Conservation (phyloP, 2,113 vertebrate species). For the Blennius ocellaris region DNA sequence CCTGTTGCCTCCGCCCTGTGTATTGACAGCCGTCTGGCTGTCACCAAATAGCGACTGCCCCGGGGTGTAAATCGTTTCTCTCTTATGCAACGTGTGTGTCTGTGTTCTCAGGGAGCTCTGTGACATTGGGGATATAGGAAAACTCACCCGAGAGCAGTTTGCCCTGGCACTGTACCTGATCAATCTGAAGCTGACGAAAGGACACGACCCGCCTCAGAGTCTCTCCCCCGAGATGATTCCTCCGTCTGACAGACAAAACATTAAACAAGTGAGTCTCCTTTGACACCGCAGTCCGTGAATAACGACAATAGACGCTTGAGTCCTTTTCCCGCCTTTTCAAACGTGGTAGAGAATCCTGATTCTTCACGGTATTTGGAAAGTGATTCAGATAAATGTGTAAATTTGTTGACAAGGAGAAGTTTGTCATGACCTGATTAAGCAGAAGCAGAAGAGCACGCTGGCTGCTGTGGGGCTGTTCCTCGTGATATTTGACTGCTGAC, state of each 20-base stretch:
- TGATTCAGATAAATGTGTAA: neutral
- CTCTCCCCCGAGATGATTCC: constrained; percentile 96
- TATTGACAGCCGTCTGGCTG: constrained; percentile 20
- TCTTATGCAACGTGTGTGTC: constrained; percentile 51
- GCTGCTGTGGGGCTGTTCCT: too few species aligned
- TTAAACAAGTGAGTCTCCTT: constrained; percentile 85
- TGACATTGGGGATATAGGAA: constrained; percentile 94
- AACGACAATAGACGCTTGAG: neutral
- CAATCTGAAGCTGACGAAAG: constrained; percentile 93
- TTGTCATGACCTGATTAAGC: neutral
- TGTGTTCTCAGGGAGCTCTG: constrained; percentile 90
- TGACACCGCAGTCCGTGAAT: neutral
- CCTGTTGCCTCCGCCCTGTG: constrained; percentile 11
- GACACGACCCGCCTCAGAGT: constrained; percentile 91
- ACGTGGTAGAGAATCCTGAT: neutral
- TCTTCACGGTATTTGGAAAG: neutral
- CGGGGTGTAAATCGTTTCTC: constrained; percentile 55
- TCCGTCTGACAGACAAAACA: constrained; percentile 88
- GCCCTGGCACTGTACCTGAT: constrained; percentile 96
- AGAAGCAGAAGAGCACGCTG: too few species aligned
- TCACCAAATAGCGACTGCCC: constrained; percentile 57
- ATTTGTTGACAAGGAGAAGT: neutral
- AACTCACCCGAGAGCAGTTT: constrained; percentile 97
- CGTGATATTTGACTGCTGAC: too few species aligned
- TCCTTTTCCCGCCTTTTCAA: neutral